phyloP scores from a whole-genome alignment of 2,888 invertebrate genomes.

The Epirrhoe alternata region DNA sequence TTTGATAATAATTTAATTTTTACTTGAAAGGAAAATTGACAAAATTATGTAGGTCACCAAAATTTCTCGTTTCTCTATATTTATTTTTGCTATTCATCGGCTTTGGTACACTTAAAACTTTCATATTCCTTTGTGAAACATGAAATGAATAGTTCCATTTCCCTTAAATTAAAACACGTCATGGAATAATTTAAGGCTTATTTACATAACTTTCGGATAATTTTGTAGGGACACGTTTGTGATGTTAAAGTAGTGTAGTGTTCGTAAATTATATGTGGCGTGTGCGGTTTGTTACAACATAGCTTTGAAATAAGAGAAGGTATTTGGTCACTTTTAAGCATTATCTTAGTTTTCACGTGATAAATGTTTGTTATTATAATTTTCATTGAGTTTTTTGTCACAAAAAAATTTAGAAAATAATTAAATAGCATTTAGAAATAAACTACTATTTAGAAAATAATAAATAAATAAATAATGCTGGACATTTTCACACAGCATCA shows the following conservation, averaged over 20 bases:
- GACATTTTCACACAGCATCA: too few relatives aligned
- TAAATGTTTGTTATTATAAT: too few relatives aligned
- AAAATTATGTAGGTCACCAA: background rate
- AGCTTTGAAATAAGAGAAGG: background rate
- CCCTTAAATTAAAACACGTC: background rate
- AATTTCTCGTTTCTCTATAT: background rate
- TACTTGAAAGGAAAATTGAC: too few relatives aligned
- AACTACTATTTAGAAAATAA: too few relatives aligned
- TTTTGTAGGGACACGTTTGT: slow-evolving; percentile 17
- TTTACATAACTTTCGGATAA: slow-evolving; percentile 8
- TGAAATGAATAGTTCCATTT: slow-evolving; percentile 10
- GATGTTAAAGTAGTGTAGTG: slow-evolving; percentile 18
- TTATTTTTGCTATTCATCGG: background rate
- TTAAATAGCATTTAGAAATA: too few relatives aligned
- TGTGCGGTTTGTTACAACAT: slow-evolving; percentile 5
- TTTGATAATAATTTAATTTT: too few relatives aligned
- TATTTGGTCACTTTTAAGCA: background rate
- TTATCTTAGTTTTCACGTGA: too few relatives aligned
- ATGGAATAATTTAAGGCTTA: slow-evolving; percentile 13
- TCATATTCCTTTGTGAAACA: background rate
- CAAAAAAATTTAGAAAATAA: too few relatives aligned
- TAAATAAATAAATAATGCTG: too few relatives aligned
- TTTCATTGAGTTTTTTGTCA: too few relatives aligned
- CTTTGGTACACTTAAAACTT: background rate
- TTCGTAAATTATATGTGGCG: slow-evolving; percentile 14